phyloP scores from a whole-genome alignment of 2,797 vertebrate genomes.

The Thripadectes ignobilis region DNA sequence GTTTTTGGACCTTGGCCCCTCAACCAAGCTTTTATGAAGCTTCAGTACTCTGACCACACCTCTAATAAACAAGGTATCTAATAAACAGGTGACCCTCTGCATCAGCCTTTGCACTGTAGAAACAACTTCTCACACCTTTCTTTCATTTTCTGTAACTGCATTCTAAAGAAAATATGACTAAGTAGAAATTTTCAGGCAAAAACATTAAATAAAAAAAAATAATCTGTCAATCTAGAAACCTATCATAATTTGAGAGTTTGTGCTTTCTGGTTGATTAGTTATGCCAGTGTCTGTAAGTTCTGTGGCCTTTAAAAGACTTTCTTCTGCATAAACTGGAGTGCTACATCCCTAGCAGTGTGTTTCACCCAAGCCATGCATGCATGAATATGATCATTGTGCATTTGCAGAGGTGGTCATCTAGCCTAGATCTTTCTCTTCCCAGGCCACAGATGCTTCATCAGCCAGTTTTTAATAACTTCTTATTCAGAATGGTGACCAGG shows the following conservation, averaged over 20 bases:
- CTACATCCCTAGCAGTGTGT: accelerated
- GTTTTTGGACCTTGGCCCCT: background rate
- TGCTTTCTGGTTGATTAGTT: background rate
- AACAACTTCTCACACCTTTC: background rate
- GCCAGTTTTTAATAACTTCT: background rate
- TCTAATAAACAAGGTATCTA: background rate
- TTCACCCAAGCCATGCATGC: background rate
- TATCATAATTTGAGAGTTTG: background rate
- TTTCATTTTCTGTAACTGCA: background rate
- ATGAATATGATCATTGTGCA: background rate
- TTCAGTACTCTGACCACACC: background rate
- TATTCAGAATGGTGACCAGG: background rate
- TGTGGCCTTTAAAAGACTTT: background rate
- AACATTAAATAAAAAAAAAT: background rate
- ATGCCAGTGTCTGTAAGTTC: background rate
- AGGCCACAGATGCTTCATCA: background rate
- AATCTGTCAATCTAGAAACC: background rate
- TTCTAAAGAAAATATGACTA: background rate
- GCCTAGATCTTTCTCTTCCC: background rate
- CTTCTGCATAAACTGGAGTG: background rate
- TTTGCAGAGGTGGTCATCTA: background rate
- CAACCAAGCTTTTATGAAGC: background rate
- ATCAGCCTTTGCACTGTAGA: background rate
- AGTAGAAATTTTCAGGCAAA: background rate
- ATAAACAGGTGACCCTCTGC: background rate